Percentiles rank a stretch among this genome's conserved stretches.
Conservation (phyloP, 2,888 invertebrate species). For the Tridacna gigas region DNA sequence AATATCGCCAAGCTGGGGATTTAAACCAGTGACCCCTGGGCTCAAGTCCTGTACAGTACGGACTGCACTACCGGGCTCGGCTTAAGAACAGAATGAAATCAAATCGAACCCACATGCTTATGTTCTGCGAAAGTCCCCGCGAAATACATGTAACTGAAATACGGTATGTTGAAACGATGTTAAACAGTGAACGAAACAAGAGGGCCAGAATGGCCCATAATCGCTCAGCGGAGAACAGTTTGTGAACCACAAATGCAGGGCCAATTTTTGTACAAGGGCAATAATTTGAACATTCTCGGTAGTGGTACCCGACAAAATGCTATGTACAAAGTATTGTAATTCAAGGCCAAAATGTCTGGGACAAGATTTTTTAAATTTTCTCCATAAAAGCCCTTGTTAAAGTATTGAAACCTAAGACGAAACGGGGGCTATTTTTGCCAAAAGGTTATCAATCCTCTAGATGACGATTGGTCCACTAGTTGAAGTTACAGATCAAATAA, state of each 20-base stretch:
- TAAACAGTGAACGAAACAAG: not conserved
- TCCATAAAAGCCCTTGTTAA: too few species aligned
- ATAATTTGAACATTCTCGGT: not conserved
- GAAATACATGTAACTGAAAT: too few species aligned
- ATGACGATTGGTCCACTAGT: too few species aligned
- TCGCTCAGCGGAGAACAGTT: not conserved
- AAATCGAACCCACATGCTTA: too few species aligned
- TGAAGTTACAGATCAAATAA: too few species aligned
- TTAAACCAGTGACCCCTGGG: not conserved
- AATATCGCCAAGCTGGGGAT: not conserved
- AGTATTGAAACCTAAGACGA: too few species aligned
- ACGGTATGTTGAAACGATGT: not conserved
- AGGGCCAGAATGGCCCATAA: not conserved
- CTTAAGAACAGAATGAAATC: too few species aligned
- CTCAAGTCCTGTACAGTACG: not conserved
- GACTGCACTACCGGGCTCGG: not conserved
- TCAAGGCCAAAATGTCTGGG: too few species aligned
- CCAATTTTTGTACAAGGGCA: not conserved
- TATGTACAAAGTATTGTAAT: not conserved
- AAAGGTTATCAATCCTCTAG: too few species aligned
- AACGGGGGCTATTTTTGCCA: too few species aligned
- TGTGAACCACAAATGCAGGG: not conserved
- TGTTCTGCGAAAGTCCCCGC: too few species aligned
- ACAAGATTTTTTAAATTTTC: too few species aligned
- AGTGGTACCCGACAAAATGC: not conserved